phyloP scores from a whole-genome alignment of 2,113 vertebrate species.

The Strix aluco region DNA sequence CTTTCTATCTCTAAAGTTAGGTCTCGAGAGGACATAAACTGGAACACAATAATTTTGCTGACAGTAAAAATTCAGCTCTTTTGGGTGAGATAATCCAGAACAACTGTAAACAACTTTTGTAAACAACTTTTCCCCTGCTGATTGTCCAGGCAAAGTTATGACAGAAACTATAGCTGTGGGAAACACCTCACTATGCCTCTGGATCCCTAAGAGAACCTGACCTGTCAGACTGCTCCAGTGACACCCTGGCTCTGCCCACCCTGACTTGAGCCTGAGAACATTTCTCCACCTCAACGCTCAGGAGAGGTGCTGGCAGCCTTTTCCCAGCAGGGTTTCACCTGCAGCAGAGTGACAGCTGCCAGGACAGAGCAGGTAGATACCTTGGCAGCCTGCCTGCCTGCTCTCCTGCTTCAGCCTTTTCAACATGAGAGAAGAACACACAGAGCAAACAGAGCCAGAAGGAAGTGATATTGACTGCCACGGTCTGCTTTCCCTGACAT shows the following conservation, averaged over 20 bases:
- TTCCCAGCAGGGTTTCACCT: not conserved
- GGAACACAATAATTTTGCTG: not conserved
- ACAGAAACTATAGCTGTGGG: not conserved
- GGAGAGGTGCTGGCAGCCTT: not conserved
- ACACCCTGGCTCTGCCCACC: not conserved
- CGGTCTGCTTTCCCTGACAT: not conserved
- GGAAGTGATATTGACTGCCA: not conserved
- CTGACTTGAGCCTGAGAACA: not conserved
- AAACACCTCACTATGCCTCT: not conserved
- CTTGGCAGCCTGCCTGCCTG: not conserved
- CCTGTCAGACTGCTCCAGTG: not conserved
- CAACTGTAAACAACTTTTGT: not conserved
- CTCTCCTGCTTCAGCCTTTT: not conserved
- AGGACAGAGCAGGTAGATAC: not conserved
- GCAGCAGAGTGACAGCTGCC: not conserved
- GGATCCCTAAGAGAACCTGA: not conserved
- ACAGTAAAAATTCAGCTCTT: not conserved
- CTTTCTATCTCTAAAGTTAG: not conserved
- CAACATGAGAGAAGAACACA: not conserved
- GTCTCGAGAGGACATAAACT: rapidly evolving
- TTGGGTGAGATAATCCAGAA: not conserved
- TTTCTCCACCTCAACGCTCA: not conserved
- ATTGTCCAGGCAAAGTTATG: not conserved
- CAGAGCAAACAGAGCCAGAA: not conserved
- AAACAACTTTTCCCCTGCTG: not conserved